These are phyloP conservation scores for Eupithecia subfuscata DNA, from an alignment of 2,888 invertebrate genomes.

Conservation along the genomic window DNA sequence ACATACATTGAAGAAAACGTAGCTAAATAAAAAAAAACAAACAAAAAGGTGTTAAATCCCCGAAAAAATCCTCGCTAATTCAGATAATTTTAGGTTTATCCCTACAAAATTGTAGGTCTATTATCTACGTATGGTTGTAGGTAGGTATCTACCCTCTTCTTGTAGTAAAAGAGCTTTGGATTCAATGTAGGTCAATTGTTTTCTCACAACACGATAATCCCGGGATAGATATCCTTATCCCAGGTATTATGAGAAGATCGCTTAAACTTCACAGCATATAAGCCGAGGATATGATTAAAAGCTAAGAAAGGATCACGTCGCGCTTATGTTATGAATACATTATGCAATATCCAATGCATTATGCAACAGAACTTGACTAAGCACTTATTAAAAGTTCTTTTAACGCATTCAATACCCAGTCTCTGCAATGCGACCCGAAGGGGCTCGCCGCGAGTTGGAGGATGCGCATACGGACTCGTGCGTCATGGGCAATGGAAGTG, in stretches of 20 bases:
- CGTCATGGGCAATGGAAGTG: neutral
- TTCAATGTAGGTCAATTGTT: neutral
- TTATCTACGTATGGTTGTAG: neutral
- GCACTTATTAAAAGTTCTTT: neutral
- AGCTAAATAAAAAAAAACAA: neutral
- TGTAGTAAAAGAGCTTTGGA: neutral
- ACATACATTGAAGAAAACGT: neutral
- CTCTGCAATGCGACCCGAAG: too few relatives aligned
- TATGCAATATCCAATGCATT: too few relatives aligned
- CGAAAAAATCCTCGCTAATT: neutral
- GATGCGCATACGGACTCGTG: neutral
- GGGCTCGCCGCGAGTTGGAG: neutral
- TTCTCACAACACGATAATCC: neutral
- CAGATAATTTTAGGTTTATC: neutral
- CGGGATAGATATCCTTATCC: neutral
- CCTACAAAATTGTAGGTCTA: neutral
- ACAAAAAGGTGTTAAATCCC: neutral
- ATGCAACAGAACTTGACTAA: neutral
- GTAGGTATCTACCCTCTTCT: neutral
- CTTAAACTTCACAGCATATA: neutral
- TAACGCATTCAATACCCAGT: neutral
- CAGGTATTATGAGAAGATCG: neutral
- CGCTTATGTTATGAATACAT: neutral
- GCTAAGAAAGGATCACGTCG: neutral
- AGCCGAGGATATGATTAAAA: neutral